A percentile compares a stretch with the other conserved stretches of the same genome.
phyloP scores from a whole-genome alignment of 2,113 vertebrate species.

The Oreotrochilus melanogaster region DNA sequence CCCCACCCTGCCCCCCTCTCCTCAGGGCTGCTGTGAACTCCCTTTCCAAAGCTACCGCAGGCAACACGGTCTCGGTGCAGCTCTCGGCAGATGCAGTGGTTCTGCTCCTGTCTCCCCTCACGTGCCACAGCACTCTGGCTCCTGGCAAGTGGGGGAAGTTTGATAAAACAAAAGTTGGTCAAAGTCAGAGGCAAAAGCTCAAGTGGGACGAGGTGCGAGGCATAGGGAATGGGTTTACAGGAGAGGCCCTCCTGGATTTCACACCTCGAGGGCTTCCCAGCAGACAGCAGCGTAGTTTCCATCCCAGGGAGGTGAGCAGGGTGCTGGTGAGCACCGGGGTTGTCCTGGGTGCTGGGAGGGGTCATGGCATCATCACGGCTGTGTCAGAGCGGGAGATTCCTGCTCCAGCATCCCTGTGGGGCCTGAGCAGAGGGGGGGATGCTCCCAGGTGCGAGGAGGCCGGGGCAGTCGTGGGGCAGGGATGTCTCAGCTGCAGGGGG shows the following conservation, averaged over 20 bases:
- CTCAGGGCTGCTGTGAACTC: not conserved
- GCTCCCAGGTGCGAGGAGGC: not conserved
- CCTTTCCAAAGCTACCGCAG: not conserved
- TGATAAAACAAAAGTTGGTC: not conserved
- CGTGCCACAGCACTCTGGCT: fast-evolving
- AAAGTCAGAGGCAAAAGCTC: not conserved
- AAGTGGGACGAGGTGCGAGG: fast-evolving
- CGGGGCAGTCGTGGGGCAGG: fast-evolving
- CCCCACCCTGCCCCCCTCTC: not conserved
- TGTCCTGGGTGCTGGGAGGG: fast-evolving
- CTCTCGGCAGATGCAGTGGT: not conserved
- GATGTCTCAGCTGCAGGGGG: not conserved
- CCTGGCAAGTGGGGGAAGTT: too few relatives aligned
- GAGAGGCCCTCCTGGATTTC: not conserved
- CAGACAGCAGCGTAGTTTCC: fast-evolving
- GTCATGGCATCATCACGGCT: fast-evolving
- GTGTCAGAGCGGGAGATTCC: not conserved
- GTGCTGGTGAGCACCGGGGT: not conserved
- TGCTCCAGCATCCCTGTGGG: not conserved
- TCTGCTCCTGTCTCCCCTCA: fast-evolving
- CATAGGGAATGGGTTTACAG: not conserved
- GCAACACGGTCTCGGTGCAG: not conserved
- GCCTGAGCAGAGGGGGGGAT: fast-evolving
- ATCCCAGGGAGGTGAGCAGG: too few relatives aligned
- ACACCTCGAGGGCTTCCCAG: not conserved